These are phyloP conservation scores for Pherbina coryleti DNA, from an alignment of 2,888 invertebrate genomes.

Conservation along the genomic window DNA sequence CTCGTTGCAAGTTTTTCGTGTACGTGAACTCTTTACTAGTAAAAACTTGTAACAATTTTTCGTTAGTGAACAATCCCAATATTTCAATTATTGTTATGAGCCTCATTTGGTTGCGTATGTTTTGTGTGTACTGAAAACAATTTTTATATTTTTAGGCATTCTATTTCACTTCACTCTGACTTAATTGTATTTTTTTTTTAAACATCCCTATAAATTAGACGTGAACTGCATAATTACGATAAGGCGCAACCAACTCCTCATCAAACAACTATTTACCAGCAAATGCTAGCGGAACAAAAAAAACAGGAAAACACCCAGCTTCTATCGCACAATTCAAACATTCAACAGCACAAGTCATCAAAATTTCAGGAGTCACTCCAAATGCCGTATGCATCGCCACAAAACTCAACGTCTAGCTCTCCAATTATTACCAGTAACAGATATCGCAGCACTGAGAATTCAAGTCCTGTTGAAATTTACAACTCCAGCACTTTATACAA, in stretches of 20 bases:
- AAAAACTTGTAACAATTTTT: too few relatives aligned
- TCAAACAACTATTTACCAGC: conserved; percentile 70
- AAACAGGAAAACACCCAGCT: conserved; percentile 59
- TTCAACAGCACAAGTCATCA: conserved; percentile 48
- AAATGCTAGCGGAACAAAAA: conserved; percentile 68
- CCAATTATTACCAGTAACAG: background rate
- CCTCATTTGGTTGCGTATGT: too few relatives aligned
- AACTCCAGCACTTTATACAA: background rate
- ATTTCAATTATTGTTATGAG: too few relatives aligned
- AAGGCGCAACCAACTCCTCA: conserved; percentile 69
- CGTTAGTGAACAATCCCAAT: too few relatives aligned
- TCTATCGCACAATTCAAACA: conserved; percentile 51
- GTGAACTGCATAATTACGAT: conserved; percentile 70
- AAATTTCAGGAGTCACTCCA: conserved; percentile 54
- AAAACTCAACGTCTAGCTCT: conserved; percentile 28
- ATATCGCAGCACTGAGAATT: background rate
- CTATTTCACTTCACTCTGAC: too few relatives aligned
- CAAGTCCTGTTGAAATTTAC: background rate
- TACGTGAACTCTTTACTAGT: too few relatives aligned
- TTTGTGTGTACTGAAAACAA: background rate
- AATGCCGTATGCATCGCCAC: conserved; percentile 45
- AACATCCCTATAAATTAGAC: conserved; percentile 46
- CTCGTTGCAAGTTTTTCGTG: too few relatives aligned
- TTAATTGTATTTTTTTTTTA: too few relatives aligned
- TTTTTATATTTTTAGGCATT: background rate